Evolutionary conservation across 2,113 vertebrate genomes (phyloP), one percentile per base, ranked within the genome.

Genomic region (Tauraco erythrolophus): DNA sequence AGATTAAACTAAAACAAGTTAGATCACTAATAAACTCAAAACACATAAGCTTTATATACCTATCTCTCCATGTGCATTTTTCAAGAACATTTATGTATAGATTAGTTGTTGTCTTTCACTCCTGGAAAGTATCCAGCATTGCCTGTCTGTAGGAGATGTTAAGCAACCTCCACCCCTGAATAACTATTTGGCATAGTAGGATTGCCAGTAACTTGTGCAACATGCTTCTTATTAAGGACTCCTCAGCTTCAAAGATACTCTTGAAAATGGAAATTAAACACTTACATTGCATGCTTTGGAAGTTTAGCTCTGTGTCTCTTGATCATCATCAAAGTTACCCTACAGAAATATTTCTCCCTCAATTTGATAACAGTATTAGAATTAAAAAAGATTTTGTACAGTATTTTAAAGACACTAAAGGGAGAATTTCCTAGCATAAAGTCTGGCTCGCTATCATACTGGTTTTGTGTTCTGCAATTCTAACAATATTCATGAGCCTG

Each of bases 241-340:
- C 58, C 83, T 95, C 83, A 94, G 71, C 89, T 94, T 95, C 91
- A 94, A 95, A 94, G 82, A 86, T 77, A 43, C 50, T 92, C 69
- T 84, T 84, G 76, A 92, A 96, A 94, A 84, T 50, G 65, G 37
- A 77, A 95, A 92, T 89, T 87, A 92, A 94, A 58, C 51, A 84
- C 83, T 90, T 85, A 69, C 1, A 6, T 74, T 62, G 43, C 68
- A 58, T 70, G 51, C 68, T 87, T 92, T 92, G 80, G 60, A 94
- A 92, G 81, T 89, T 94, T 94, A 87, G 69, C n/a, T 91, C 64
- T 58, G 6, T 75, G 68, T 71, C 80, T 94, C 86, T 95, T 94
- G 50, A 92, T 89, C 64, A 80, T 65, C 86, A 92, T 94, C 88
- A 94, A 96, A 92, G 83, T 60, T 81, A 90, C 50, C 54, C 83